Evolutionary conservation across 2,888 invertebrate species (phyloP).

Genomic region (Sepiola atlantica): DNA sequence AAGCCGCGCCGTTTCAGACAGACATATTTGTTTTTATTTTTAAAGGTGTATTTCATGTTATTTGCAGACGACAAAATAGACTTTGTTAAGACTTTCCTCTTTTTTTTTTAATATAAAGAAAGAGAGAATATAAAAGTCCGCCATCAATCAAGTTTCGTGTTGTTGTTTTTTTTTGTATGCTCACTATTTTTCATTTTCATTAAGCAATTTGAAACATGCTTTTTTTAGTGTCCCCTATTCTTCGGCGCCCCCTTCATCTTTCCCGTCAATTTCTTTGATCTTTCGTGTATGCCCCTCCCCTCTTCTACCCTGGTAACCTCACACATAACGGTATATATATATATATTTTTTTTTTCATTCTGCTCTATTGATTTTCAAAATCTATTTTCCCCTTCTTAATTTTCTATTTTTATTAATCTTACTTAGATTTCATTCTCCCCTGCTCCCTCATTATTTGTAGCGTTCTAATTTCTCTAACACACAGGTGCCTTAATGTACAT

Average conservation of each 20-base stretch:
- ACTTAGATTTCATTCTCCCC: not conserved
- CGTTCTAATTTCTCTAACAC: no score
- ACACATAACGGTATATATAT: not conserved
- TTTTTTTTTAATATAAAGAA: not conserved
- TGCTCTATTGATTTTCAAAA: not conserved
- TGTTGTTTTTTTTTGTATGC: no score
- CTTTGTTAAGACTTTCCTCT: not conserved
- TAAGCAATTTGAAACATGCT: constrained; percentile 32
- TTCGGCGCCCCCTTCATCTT: not conserved
- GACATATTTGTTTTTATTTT: not conserved
- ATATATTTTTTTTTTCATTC: no score
- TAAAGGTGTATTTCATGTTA: not conserved
- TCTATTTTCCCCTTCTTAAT: not conserved
- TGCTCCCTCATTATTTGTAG: not conserved
- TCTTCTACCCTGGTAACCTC: not conserved
- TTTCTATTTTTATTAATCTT: no score
- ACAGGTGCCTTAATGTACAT: no score
- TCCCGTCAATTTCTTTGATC: not conserved
- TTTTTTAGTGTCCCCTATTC: constrained; percentile 32
- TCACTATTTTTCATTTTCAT: not conserved
- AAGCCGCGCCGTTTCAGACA: not conserved
- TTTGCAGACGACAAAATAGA: not conserved
- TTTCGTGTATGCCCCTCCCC: not conserved
- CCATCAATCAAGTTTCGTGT: not conserved
- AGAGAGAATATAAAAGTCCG: not conserved